Percentiles rank a stretch among this genome's conserved stretches.
Evolutionary conservation across 2,888 invertebrate species (phyloP).

Genomic region (Lasioglossum oenotherae): DNA sequence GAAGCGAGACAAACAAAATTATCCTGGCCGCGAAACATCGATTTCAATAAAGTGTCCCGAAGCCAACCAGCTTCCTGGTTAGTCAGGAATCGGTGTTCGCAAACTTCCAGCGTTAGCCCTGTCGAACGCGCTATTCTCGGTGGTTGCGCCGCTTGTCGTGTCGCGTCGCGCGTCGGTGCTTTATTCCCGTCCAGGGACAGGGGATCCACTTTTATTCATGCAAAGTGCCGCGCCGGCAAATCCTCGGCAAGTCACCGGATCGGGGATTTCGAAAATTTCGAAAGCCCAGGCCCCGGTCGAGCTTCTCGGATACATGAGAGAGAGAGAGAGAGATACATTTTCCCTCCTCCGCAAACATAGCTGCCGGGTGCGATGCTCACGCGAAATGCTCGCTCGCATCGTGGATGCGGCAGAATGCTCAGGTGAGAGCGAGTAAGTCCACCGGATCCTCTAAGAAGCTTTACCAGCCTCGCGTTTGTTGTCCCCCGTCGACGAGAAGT

Average conservation of each 20-base stretch:
- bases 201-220: constrained; percentile 32
- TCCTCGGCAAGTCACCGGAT: constrained; percentile 19
- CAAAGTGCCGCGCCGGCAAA: constrained; percentile 30
- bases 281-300: neutral
- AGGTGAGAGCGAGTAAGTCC: constrained; percentile 45
- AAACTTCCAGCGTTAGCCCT: constrained; percentile 18
- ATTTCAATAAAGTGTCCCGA: constrained; percentile 10
- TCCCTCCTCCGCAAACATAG: neutral
- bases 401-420: neutral
- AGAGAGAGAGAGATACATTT: neutral
- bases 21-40: constrained; percentile 3
- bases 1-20: constrained; percentile 5
- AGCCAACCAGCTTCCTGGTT: neutral
- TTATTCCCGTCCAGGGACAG: constrained; percentile 21
- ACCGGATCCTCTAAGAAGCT: constrained; percentile 54
- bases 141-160: neutral
- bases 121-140: constrained; percentile 18
- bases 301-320: neutral
- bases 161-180: constrained; percentile 10
- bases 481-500: constrained; percentile 37
- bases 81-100: constrained; percentile 28
- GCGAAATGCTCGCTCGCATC: neutral
- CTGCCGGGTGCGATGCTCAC: neutral
- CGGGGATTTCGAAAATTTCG: constrained; percentile 4
- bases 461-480: constrained; percentile 44